These are phyloP conservation scores for Maniola jurtina DNA, from an alignment of 1,140 invertebrate genomes.

Conservation along the genomic window DNA sequence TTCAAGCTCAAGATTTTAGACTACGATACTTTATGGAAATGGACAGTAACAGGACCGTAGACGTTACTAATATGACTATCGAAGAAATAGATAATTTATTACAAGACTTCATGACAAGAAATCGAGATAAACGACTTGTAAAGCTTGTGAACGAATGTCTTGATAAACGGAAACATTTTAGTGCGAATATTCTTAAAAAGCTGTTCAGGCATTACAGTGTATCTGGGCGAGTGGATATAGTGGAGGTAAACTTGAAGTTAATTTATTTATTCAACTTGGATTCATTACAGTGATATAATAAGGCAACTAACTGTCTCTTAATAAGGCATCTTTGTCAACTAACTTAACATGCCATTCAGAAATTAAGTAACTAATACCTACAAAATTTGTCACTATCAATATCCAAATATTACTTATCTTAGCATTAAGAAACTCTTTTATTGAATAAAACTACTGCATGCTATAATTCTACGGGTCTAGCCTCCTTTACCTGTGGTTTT, in stretches of 20 bases:
- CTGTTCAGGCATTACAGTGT: constrained; percentile 55
- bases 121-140: constrained; percentile 48
- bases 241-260: constrained; percentile 16
- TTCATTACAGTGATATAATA: too few species aligned
- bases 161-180: constrained; percentile 43
- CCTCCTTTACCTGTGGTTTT: too few species aligned
- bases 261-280: too few species aligned
- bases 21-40: constrained; percentile 42
- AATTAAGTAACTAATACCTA: too few species aligned
- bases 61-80: constrained; percentile 39
- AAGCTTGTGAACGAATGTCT: constrained; percentile 45
- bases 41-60: constrained; percentile 32
- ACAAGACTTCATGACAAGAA: constrained; percentile 43
- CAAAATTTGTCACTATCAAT: too few species aligned
- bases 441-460: too few species aligned
- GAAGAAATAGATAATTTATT: constrained; percentile 47
- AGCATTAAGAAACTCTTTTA: too few species aligned
- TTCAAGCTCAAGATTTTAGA: constrained; percentile 36
- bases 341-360: too few species aligned
- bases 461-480: too few species aligned
- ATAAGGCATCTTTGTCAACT: too few species aligned
- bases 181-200: constrained; percentile 49
- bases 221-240: constrained; percentile 48
- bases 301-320: too few species aligned
- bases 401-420: too few species aligned